phyloP scores from a whole-genome alignment of 1,140 invertebrate genomes.

The Rhagoletis zephyria region DNA sequence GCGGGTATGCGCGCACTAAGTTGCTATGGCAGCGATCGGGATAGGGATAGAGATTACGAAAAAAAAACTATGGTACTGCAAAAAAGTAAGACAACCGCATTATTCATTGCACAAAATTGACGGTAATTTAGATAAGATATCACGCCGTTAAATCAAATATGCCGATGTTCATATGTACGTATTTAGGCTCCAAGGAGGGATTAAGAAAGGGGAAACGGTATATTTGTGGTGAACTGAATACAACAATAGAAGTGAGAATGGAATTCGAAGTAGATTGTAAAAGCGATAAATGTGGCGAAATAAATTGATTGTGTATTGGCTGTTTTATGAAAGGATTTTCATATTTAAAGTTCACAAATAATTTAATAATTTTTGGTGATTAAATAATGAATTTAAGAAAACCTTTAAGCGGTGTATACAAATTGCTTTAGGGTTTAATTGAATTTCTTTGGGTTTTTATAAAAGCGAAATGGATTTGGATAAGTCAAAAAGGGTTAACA shows the following conservation, averaged over 20 bases:
- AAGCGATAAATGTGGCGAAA: not conserved
- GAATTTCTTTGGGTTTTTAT: too few species aligned
- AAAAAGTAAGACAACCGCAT: not conserved
- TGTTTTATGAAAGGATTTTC: not conserved
- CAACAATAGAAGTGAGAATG: not conserved
- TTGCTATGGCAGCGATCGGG: not conserved
- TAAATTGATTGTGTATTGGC: not conserved
- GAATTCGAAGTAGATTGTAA: not conserved
- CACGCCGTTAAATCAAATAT: not conserved
- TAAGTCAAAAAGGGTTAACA: too few species aligned
- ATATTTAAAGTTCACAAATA: not conserved
- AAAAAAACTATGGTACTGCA: constrained; percentile 11
- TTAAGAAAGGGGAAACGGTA: not conserved
- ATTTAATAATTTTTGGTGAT: not conserved
- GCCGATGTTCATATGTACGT: not conserved
- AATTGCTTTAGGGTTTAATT: too few species aligned
- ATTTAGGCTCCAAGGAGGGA: not conserved
- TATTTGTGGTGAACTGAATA: too few species aligned
- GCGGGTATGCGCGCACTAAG: not conserved
- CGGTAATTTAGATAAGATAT: constrained; percentile 46
- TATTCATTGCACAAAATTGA: constrained; percentile 40
- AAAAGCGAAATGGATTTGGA: too few species aligned
- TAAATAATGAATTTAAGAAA: not conserved
- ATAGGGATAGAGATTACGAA: not conserved
- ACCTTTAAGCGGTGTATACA: not conserved